Base-by-base conservation (phyloP, 2,797 vertebrate species). In the Callimico goeldii region DNA sequence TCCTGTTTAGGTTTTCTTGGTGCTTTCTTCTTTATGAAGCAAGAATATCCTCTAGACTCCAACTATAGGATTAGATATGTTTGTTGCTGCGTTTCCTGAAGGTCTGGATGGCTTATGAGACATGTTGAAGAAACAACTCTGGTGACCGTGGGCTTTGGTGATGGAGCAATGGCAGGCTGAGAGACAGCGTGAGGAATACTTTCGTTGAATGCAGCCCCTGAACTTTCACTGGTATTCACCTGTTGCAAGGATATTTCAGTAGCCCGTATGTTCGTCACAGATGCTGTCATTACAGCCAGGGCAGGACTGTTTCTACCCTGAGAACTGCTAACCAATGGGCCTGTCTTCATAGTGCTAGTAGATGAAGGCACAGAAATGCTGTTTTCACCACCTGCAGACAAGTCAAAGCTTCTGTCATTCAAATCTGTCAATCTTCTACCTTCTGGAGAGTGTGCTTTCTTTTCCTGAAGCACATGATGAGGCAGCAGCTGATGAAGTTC, bases 401-500 rank as follows among this genome's bases (percentile, higher is more conserved):
- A 98, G 95, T 99, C 98, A 85, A 99, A 97, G 96, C 98, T 98
- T 98, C 98, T 98, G 88, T 99, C 99, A 87, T 98, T 99, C 97
- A 99, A 94, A 88, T 97, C 96, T 64, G 98, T 97, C 88, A 98
- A 70, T 50, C 98, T 98, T 94, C 99, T 98, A 7, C 99, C 98
- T 96, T 99, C 99, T 33, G 98, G 96, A 0, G 99, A 99, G 96
- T 99, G 99, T 98, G 98, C 99, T 98, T 99, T 99, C 98, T 98
- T 99, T 96, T 98, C 99, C 88, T 99, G 99, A 97, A 99, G 98
- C 96, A 99, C 98, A 0, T 99, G 98, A 96, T 98, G 98, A 41
- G 99, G 99, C 89, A 99, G 98, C 36, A 99, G 98, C 94, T 99
- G 99, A 95, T 99, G 99, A 86, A 99, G 99, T 80, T 99, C 99